Percentiles rank a stretch among this genome's conserved stretches.
Conservation (phyloP, 2,888 invertebrate genomes). For the Exephanes ischioxanthus region DNA sequence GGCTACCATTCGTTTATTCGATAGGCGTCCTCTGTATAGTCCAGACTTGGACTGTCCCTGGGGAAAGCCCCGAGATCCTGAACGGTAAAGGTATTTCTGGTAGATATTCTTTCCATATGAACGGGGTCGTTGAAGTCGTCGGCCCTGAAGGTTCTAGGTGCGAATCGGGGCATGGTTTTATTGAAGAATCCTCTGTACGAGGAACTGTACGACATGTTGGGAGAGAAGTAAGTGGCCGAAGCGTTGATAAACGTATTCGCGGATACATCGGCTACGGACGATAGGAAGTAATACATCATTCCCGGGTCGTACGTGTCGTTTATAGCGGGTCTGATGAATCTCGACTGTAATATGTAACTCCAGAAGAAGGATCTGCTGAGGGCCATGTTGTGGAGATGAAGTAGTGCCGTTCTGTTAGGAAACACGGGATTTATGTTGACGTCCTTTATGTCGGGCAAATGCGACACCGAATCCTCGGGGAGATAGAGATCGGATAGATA, state of each 20-base stretch:
- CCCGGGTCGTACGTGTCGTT: slow-evolving; percentile 98
- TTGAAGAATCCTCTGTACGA: slow-evolving; percentile 98
- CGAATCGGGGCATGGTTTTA: slow-evolving; percentile 97
- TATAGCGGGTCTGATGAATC: slow-evolving; percentile 95
- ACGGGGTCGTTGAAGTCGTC: slow-evolving; percentile 99
- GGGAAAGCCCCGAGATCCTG: slow-evolving; percentile 95
- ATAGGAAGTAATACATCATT: slow-evolving; percentile 98
- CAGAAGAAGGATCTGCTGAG: slow-evolving; percentile 97
- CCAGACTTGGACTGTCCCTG: slow-evolving; percentile 91
- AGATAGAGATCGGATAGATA: slow-evolving; percentile 94
- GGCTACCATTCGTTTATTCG: slow-evolving; percentile 95
- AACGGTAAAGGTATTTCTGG: slow-evolving; percentile 95
- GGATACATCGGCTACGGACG: slow-evolving; percentile 97
- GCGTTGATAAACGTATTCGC: slow-evolving; percentile 96
- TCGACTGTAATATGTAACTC: slow-evolving; percentile 96
- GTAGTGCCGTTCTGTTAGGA: slow-evolving; percentile 96
- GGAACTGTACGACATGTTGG: slow-evolving; percentile 97
- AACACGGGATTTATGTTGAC: slow-evolving; percentile 97
- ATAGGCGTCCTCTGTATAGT: slow-evolving; percentile 96
- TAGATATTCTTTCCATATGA: slow-evolving; percentile 97
- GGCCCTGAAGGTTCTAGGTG: slow-evolving; percentile 95
- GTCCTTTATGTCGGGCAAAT: slow-evolving; percentile 96
- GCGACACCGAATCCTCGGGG: slow-evolving; percentile 94
- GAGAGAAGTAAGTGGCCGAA: slow-evolving; percentile 96
- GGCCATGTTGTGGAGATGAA: slow-evolving; percentile 99